Base-by-base conservation (phyloP, 2,888 invertebrate genomes). In the Campopleginae sp. region DNA sequence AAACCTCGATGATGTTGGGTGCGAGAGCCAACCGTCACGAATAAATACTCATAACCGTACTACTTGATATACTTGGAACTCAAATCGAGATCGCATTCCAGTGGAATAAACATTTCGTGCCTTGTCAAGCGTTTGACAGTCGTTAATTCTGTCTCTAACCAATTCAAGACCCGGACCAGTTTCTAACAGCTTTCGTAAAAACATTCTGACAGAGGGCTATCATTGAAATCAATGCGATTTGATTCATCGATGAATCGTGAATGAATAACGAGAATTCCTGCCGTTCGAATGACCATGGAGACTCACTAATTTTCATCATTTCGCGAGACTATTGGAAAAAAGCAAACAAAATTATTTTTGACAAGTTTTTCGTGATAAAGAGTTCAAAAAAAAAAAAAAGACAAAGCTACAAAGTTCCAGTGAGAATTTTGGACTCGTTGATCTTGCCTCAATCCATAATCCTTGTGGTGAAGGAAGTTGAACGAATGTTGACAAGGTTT, bases 1-100 rank as follows among this genome's bases (percentile, higher is more conserved):
- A 92, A 91, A 92, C 80, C 66, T 68, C 80, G 71, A 82, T 80
- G 82, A 82, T 82, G 79, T 70, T 51, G 54, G 74, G 33, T 48
- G 33, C 65, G 70, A 63, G 78, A 68, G 63, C 51, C 61, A 74
- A 65, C 70, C 74, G 81, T 74, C 78, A 54, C 54, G 48, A 74
- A 80, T 72, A 72, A 80, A 80, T 65, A 63, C 63, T 65, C 38
- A 38, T 38, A 63, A 66, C 27, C 68, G 68, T 48, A 70, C 81
- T 23, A 76, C 75, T 68, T 70, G 70, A 44, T 48, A 63, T 68
- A 70, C 75, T 76, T 71, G 82, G 71, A 75, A 76, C 61, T 63
- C 82, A 71, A 84, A 70, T 81, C 81, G 61, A 23, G 71, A 78
- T 81, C 58, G 70, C 77, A 74, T 84, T 81, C 81, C 84, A 78